A percentile compares a stretch with the other conserved stretches of the same genome.
These are phyloP conservation scores for Python bivittatus DNA, from an alignment of 2,113 vertebrate genomes.

Conservation along the genomic window DNA sequence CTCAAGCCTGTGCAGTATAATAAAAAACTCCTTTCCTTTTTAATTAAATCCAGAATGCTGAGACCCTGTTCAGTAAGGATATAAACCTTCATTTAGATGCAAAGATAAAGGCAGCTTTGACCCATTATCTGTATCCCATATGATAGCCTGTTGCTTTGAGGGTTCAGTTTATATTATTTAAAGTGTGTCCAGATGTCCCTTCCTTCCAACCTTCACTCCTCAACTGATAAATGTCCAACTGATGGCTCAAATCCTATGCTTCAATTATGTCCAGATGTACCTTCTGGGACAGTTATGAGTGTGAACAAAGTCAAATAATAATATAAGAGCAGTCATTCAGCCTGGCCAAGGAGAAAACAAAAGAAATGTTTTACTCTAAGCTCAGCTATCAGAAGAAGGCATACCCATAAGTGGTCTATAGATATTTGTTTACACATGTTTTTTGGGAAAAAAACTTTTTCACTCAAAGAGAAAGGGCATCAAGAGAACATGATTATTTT, in stretches of 20 bases:
- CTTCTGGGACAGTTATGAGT: neutral
- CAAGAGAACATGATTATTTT: neutral
- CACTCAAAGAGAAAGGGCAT: neutral
- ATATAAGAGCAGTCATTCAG: neutral
- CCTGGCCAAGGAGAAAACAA: neutral
- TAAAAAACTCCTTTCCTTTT: neutral
- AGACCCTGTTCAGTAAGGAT: neutral
- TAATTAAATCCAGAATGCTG: constrained; percentile 27
- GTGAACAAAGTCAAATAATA: neutral
- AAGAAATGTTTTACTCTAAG: neutral
- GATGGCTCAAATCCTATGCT: neutral
- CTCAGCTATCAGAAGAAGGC: neutral
- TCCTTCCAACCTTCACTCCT: neutral
- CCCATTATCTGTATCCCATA: neutral
- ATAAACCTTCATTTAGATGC: constrained; percentile 13
- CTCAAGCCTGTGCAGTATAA: neutral
- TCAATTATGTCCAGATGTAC: neutral
- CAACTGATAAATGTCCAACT: neutral
- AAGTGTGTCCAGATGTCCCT: neutral
- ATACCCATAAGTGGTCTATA: neutral
- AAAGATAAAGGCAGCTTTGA: neutral
- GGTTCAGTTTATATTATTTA: neutral
- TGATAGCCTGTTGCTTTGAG: neutral
- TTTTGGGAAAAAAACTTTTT: neutral
- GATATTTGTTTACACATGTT: neutral